phyloP scores from a whole-genome alignment of 2,113 vertebrate genomes.

The Plestiodon gilberti region DNA sequence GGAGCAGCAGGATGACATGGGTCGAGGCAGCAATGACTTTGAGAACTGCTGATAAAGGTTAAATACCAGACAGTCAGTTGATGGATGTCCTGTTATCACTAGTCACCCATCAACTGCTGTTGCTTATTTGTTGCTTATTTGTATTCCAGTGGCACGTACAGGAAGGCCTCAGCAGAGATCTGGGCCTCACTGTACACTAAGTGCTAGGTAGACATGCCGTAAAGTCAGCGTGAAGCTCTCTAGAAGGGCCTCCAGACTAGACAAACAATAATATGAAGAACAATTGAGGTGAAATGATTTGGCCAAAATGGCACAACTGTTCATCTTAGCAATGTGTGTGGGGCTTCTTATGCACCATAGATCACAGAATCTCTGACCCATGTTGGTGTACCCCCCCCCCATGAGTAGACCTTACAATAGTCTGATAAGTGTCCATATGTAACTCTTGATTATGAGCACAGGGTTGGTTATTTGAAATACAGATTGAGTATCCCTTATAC shows the following conservation, averaged over 20 bases:
- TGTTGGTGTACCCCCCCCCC: neutral
- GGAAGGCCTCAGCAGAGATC: neutral
- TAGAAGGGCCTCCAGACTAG: neutral
- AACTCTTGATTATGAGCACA: neutral
- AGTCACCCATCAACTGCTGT: neutral
- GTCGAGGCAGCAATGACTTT: too few species aligned
- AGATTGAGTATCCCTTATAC: too few species aligned
- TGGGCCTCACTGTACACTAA: neutral
- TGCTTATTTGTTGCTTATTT: constrained; percentile 14
- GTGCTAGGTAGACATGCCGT: neutral
- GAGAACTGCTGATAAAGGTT: too few species aligned
- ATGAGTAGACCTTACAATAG: neutral
- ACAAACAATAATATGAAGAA: neutral
- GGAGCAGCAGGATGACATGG: too few species aligned
- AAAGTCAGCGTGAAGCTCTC: neutral
- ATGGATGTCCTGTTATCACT: neutral
- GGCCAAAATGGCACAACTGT: too few species aligned
- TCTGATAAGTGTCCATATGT: neutral
- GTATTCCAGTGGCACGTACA: neutral
- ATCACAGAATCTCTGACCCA: neutral
- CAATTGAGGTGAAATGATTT: neutral
- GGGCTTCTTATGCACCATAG: neutral
- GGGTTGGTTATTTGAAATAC: neutral
- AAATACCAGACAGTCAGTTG: neutral
- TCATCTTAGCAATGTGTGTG: neutral